phyloP scores from a whole-genome alignment of 2,888 invertebrate species.

The Stomorhina lunata region DNA sequence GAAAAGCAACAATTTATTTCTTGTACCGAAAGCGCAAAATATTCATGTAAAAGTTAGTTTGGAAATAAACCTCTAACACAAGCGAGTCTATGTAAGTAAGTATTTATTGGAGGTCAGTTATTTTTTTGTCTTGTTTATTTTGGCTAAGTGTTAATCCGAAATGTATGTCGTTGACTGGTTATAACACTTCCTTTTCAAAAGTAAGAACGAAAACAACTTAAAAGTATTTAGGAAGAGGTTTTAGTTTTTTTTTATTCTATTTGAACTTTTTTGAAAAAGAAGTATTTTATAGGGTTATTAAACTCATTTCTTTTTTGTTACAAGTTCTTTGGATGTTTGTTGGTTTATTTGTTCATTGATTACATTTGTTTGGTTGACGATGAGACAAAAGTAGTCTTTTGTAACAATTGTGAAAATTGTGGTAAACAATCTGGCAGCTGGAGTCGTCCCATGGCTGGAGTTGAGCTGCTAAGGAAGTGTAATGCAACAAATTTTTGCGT shows the following conservation, averaged over 20 bases:
- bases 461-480: slow-evolving; percentile 58
- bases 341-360: slow-evolving; percentile 7
- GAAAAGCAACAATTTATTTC: too few species aligned
- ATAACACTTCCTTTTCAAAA: slow-evolving; percentile 42
- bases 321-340: slow-evolving; percentile 9
- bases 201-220: not conserved
- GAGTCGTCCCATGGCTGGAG: slow-evolving; percentile 25
- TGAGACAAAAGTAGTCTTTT: slow-evolving; percentile 52
- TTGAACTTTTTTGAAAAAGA: slow-evolving; percentile 33
- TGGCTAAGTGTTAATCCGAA: slow-evolving; percentile 26
- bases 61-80: not conserved
- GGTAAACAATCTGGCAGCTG: slow-evolving; percentile 62
- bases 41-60: too few species aligned
- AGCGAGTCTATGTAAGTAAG: too few species aligned
- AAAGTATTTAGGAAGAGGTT: not conserved
- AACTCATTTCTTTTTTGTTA: slow-evolving; percentile 46
- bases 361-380: slow-evolving; percentile 29
- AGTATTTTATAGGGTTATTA: slow-evolving; percentile 65
- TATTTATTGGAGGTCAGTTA: slow-evolving; percentile 20
- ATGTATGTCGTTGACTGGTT: slow-evolving; percentile 49
- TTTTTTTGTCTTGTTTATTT: not conserved
- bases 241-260: slow-evolving; percentile 20
- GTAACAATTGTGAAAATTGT: slow-evolving; percentile 59
- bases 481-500: slow-evolving; percentile 65
- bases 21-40: too few species aligned